Evolutionary conservation across 2,113 vertebrate genomes (phyloP), one percentile per base, ranked within the genome.

Genomic region (Leptodactylus fuscus): DNA sequence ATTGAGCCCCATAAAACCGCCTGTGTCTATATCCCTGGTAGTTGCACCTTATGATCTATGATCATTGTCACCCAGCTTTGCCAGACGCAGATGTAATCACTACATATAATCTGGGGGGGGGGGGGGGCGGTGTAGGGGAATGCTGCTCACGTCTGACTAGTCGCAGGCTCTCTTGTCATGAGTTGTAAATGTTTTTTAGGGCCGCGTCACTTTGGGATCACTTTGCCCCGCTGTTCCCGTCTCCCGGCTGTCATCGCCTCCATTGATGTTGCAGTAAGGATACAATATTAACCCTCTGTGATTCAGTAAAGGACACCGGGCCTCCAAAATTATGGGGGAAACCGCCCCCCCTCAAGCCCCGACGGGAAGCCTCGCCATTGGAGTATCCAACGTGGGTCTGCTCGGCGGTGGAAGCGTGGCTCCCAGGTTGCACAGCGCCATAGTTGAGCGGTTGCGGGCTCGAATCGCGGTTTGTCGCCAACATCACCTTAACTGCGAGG

Each of bases 401-500:
- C 89, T 90, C 74, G 91, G 93, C 87, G 87, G 91, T 81, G 95
- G 95, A 83, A 92, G 95, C 1, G 93, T 93, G 73, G 93, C 95
- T 67, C 96, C 96, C 15, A 95, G 95, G 88, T 94, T 96, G 86
- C 97, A 98, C 93, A 97, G 95, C 88, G 97, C 97, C 83, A 97
- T 98, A 36, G 97, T 98, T 90, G 97, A 98, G 91, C 95, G 97
- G 80, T 88, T 98, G 65, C 95, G 97, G 86, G 97, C 97, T 87
- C 96, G 97, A 60, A 97, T 99, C 24, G 97, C 97, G 88, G 91
- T 96, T 70, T 99, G 96, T 92, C 94, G 97, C 87, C 93, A 96
- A 88, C 97, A 99, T 90, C 97, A 99, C 93, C 94, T 96, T 87
- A 97, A 94, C 92, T 99, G 97, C 70, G 96, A 97, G 91, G 96